Evolutionary conservation across 2,888 invertebrate species (phyloP).

Genomic region (Idaea dimidiata): DNA sequence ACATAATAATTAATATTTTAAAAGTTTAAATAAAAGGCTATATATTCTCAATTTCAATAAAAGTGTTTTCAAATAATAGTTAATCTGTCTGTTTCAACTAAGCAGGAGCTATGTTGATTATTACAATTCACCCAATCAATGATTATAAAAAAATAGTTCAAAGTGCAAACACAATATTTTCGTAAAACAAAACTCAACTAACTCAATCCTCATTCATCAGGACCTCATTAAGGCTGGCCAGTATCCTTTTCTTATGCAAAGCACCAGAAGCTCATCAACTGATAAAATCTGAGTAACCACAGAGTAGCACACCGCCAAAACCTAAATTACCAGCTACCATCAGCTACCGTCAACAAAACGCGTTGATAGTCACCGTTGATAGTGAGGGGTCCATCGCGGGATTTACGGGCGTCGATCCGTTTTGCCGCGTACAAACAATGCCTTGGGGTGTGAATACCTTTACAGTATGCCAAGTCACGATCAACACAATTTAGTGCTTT

Average conservation of each 20-base stretch:
- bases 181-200: neutral
- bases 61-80: no score
- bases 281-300: neutral
- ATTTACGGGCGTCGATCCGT: neutral
- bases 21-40: no score
- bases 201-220: neutral
- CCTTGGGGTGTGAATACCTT: slow-evolving; percentile 29
- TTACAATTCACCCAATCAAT: no score
- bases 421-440: slow-evolving; percentile 28
- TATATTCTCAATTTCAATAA: no score
- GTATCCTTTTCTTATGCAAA: neutral
- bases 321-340: neutral
- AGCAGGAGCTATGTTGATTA: no score
- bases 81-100: no score
- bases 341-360: neutral
- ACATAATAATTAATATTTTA: no score
- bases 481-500: slow-evolving; percentile 19
- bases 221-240: neutral
- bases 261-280: neutral
- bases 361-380: neutral
- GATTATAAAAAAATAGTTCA: no score
- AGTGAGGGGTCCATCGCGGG: neutral
- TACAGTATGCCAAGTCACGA: slow-evolving; percentile 43
- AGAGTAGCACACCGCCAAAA: neutral
- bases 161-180: no score